Evolutionary conservation across 2,797 vertebrate genomes (phyloP), one percentile per base, ranked within the genome.

Genomic region (Neosilurus mollespiculum): DNA sequence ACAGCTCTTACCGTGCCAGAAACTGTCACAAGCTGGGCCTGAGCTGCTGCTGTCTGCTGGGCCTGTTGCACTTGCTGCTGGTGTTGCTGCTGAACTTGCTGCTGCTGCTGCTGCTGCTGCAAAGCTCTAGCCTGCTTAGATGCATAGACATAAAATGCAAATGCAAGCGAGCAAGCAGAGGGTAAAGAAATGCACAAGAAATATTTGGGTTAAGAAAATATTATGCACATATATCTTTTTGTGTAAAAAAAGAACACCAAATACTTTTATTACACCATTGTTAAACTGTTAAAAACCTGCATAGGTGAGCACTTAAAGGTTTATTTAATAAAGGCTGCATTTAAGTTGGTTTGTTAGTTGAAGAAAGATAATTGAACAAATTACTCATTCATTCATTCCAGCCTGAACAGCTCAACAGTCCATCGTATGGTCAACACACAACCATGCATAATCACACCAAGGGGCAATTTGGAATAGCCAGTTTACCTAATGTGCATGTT

Each of bases 1-100:
- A 67, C 30, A 56, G 56, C 78, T 89, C 96, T 96, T 94, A 98
- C 98, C 97, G 96, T 95, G 86, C 95, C 94, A 1, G 93, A 82
- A 10, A 75, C 88, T 69, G 89, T 88, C 24, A 92, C 88, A 73
- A 96, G 94, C 88, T 97, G 96, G 30, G 92, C 94, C n/a, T 96
- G 96, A 3, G 93, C 94, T 70, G 93, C 90, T 53, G 67, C 65
- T 34, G 37, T 30, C 86, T 93, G 92, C 83, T 93, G 93, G 14
- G 87, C 65, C 69, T 88, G 89, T 77, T 80, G 86, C 30, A 84
- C 88, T 77, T 87, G 87, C 69, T 87, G 89, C 5, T 80, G 80
- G 2, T 83, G 83, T 1, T 87, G 84, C 6, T 71, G 65, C 5
- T 66, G 58, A 14, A 18, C 0, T 85, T 88, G 85, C 0, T 82